Evolutionary conservation across 2,113 vertebrate species (phyloP).

Genomic region (Pseudorasbora parva): DNA sequence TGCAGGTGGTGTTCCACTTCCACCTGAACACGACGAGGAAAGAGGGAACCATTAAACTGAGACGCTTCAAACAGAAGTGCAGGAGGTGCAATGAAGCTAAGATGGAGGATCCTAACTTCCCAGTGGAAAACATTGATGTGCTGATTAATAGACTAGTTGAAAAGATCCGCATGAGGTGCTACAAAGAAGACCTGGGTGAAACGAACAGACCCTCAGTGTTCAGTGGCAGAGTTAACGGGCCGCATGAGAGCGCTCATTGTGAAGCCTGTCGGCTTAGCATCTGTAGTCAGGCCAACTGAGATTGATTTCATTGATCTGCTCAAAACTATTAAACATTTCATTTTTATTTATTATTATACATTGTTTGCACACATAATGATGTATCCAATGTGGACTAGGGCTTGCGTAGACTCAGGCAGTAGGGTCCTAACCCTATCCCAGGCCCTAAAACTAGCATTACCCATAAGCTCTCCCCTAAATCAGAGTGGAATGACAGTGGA

Average conservation of each 20-base stretch:
- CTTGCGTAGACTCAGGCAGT: too few relatives aligned
- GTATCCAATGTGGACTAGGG: too few relatives aligned
- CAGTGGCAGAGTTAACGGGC: constrained; percentile 58
- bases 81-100: constrained; percentile 42
- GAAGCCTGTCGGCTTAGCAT: constrained; percentile 77
- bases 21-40: not conserved
- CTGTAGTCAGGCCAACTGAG: constrained; percentile 39
- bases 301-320: not conserved
- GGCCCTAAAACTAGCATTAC: too few relatives aligned
- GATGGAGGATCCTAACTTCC: constrained; percentile 71
- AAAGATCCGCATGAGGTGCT: constrained; percentile 81
- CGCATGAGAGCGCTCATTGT: constrained; percentile 75
- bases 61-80: constrained; percentile 76
- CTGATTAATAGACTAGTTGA: constrained; percentile 79
- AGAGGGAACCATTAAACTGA: constrained; percentile 64
- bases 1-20: constrained; percentile 74
- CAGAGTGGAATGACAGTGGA: too few relatives aligned
- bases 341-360: too few relatives aligned
- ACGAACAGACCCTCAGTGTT: not conserved
- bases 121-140: constrained; percentile 68
- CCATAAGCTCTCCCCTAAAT: too few relatives aligned
- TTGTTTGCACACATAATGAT: too few relatives aligned
- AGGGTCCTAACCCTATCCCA: too few relatives aligned
- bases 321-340: not conserved
- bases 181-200: constrained; percentile 52